Base-by-base conservation (phyloP, 1,140 invertebrate genomes). In the Phymastichus coffea region DNA sequence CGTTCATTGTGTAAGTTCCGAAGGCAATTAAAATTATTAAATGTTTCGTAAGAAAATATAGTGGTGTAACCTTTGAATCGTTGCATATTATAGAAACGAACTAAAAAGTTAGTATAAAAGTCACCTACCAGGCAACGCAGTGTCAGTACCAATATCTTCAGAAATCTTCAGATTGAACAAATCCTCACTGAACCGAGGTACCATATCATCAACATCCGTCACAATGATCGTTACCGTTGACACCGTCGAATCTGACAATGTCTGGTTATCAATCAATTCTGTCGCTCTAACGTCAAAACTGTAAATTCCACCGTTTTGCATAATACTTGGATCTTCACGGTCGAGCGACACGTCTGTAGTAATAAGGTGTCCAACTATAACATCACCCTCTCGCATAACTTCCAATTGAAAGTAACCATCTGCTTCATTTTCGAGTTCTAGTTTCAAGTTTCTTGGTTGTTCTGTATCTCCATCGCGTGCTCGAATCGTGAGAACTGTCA, bases 181-280 rank as follows among this genome's bases (percentile, higher is more conserved):
- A 0, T 84, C 72, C 57, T 84, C 78, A 65, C 88, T 90, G 66
- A 96, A 96, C 38, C 83, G 74, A 0, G 93, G 93, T 23, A 83
- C 76, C 61, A 94, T 87, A 71, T 95, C 92, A 67, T 95, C 92
- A 0, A 89, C 86, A 70, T 95, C 92, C 0, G 87, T 88, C 6
- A 95, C 86, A 1, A 93, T 87, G 23, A 95, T 86, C 0, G 89
- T 90, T 0, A 94, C 79, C 10, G 86, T 82, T 0, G 88, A 88
- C 0, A 82, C 80, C 1, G 86, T 82, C 2, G 82, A 83, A 63
- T 91, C 88, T 0, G 84, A 86, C 4, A 86, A 86, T 23, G 86
- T 81, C 67, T 87, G 85, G 19, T 87, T 85, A 65, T 90, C 86
- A 35, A 90, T 87, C 6, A 91, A 64, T 75, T 92, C 89, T 3